These are phyloP conservation scores for Hyphantria cunea DNA, from an alignment of 1,140 invertebrate species.

Conservation along the genomic window DNA sequence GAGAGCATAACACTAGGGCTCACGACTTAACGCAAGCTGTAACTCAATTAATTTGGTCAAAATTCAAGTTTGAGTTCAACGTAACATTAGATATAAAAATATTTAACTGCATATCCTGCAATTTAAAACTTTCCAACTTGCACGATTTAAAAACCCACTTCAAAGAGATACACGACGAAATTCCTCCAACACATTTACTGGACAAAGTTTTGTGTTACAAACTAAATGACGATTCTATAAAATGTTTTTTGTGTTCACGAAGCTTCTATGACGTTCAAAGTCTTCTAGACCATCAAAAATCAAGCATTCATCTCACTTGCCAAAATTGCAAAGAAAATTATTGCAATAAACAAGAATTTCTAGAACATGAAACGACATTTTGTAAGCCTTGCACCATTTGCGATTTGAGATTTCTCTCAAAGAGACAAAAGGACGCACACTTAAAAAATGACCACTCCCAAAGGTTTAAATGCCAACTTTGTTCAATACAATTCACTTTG, in stretches of 20 bases:
- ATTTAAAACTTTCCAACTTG: slow-evolving; percentile 33
- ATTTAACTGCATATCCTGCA: slow-evolving; percentile 51
- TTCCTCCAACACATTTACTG: slow-evolving; percentile 38
- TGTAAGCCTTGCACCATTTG: background rate
- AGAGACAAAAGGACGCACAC: background rate
- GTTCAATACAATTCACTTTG: background rate
- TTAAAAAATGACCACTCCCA: background rate
- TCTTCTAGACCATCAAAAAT: background rate
- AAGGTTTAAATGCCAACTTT: background rate
- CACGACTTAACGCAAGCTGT: background rate
- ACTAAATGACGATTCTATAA: slow-evolving; percentile 36
- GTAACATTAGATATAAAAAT: slow-evolving; percentile 37
- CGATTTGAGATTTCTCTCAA: background rate
- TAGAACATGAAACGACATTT: background rate
- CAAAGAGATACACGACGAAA: slow-evolving; percentile 38
- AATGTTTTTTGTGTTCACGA: slow-evolving; percentile 40
- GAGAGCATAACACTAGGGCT: background rate
- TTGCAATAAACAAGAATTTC: background rate
- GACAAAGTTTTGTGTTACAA: slow-evolving; percentile 53
- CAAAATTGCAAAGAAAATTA: background rate
- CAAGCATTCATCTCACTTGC: background rate
- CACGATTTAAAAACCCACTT: slow-evolving; percentile 53
- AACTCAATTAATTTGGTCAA: background rate
- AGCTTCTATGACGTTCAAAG: background rate
- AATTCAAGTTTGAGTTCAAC: background rate